These are phyloP conservation scores for Nephotettix cincticeps DNA, from an alignment of 1,140 invertebrate species.

Conservation along the genomic window DNA sequence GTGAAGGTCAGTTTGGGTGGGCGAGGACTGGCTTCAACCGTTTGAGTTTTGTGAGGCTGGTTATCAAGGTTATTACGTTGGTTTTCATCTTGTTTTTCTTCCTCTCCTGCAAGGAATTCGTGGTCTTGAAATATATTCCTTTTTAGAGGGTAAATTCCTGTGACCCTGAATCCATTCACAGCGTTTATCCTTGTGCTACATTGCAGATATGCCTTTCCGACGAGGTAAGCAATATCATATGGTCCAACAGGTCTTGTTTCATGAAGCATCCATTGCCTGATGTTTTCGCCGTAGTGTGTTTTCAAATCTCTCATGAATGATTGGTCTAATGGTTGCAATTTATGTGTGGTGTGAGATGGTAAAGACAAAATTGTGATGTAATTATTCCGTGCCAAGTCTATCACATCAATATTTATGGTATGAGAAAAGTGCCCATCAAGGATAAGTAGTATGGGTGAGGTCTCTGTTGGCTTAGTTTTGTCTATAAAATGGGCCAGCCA, in stretches of 20 bases:
- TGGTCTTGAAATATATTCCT: constrained; percentile 39
- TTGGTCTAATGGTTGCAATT: constrained; percentile 44
- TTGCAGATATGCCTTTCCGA: constrained; percentile 41
- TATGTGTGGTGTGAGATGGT: constrained; percentile 43
- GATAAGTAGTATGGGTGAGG: constrained; percentile 46
- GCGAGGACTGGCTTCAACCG: too few relatives aligned
- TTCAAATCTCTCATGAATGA: constrained; percentile 40
- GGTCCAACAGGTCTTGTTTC: constrained; percentile 38
- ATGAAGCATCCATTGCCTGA: constrained; percentile 48
- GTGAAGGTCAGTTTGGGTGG: too few relatives aligned
- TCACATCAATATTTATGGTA: constrained; percentile 44
- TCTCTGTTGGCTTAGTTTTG: constrained; percentile 36
- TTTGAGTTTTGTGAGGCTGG: too few relatives aligned
- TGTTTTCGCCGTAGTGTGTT: constrained; percentile 37
- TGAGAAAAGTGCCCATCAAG: constrained; percentile 45
- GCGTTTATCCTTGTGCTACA: constrained; percentile 41
- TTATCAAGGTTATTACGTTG: too few relatives aligned
- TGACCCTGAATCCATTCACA: constrained; percentile 42
- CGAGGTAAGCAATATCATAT: constrained; percentile 41
- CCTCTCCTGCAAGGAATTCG: constrained; percentile 36
- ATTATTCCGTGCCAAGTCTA: constrained; percentile 38
- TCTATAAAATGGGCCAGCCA: constrained; percentile 37
- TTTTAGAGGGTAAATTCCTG: constrained; percentile 43
- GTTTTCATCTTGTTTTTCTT: constrained; percentile 25
- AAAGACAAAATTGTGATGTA: constrained; percentile 41